Base-by-base conservation (phyloP, 2,888 invertebrate genomes). In the Lumbricus terrestris region DNA sequence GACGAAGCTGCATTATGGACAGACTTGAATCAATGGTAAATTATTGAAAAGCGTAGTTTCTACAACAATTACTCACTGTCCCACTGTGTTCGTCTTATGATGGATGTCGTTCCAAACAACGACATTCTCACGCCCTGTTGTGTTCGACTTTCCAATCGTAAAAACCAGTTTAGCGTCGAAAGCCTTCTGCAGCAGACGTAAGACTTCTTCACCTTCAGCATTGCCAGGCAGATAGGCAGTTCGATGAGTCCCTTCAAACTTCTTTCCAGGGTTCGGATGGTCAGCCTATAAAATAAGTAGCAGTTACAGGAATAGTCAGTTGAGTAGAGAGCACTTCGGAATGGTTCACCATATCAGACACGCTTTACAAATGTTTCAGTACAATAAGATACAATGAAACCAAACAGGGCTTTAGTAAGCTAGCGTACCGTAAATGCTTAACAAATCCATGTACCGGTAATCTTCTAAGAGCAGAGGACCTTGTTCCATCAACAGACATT, bases 31-130 rank as follows among this genome's bases (percentile, higher is more conserved):
- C n/a, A n/a, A n/a, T n/a, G n/a, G n/a, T n/a, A n/a, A n/a, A n/a
- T n/a, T n/a, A n/a, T n/a, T n/a, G n/a, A n/a, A n/a, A n/a, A n/a
- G n/a, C n/a, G 29, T 42, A 23, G 37, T 16, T n/a, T 82, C 38
- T 33, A n/a, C n/a, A n/a, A 29, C 23, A 33, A 42, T n/a, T 40
- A 89, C 91, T 91, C 90, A 93, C 93, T 90, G 92, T 38, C 94
- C 94, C 69, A 88, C 33, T 13, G 92, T 90, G 83, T 90, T 93
- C 38, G 94, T 94, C 91, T 94, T 94, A 91, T 94, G 94, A 89
- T 94, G 94, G 82, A 94, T 93, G 89, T 94, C 94, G 90, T 94
- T 94, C 94, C 94, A 94, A 1, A 93, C 93, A 47, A 94, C 92
- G 11, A 93, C 92, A 88, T 92, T 92, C 40, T 92, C 91, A 33